A percentile compares a stretch with the other conserved stretches of the same genome.
These are phyloP conservation scores for Chiridota heheva DNA, from an alignment of 35 echinoderm and acorn worm genomes.

Conservation along the genomic window DNA sequence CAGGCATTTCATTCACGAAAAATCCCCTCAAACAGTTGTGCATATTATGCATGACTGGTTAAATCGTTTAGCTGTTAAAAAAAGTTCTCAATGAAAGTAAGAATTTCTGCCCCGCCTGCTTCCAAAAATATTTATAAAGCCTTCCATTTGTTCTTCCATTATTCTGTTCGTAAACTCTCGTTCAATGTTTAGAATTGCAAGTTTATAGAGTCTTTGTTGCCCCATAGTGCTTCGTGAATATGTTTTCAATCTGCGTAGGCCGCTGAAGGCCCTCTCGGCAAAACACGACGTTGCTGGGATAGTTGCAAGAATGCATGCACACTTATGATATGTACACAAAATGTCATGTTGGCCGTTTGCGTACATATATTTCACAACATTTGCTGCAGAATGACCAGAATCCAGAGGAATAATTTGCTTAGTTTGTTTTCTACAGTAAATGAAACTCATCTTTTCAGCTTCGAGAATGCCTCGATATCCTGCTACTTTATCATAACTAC, in stretches of 20 bases:
- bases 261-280: conserved; percentile 14
- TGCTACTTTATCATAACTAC: conserved; percentile 39
- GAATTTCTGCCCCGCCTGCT: too few species aligned
- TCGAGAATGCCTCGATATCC: conserved; percentile 27
- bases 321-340: conserved; percentile 16
- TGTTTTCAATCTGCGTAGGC: conserved; percentile 37
- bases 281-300: conserved; percentile 14
- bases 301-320: conserved; percentile 24
- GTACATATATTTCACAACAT: conserved; percentile 17
- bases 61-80: too few species aligned
- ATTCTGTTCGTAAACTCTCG: too few species aligned
- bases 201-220: too few species aligned
- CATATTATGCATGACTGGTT: too few species aligned
- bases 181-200: too few species aligned
- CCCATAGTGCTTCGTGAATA: not conserved
- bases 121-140: too few species aligned
- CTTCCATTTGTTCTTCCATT: too few species aligned
- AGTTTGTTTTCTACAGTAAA: conserved; percentile 19
- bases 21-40: too few species aligned
- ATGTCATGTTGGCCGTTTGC: conserved; percentile 4
- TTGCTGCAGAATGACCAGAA: not conserved
- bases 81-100: too few species aligned
- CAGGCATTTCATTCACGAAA: too few species aligned
- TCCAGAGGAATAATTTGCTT: not conserved
- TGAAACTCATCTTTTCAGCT: conserved; percentile 22